phyloP scores from a whole-genome alignment of 2,888 invertebrate species.

The Dryobotodes eremita region DNA sequence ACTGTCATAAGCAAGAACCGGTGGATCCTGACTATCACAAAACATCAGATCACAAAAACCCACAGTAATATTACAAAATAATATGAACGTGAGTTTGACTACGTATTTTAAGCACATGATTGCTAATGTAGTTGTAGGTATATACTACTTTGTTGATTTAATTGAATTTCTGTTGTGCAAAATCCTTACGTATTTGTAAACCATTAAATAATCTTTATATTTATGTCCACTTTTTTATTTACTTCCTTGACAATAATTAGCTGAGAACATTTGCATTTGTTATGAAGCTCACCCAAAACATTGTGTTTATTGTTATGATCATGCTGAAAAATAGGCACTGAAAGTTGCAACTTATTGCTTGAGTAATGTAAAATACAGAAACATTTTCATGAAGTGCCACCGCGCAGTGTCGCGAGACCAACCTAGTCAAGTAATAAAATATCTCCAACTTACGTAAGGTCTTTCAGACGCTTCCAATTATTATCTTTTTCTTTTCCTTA shows the following conservation, averaged over 20 bases:
- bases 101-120: background rate
- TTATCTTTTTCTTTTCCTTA: slow-evolving; percentile 26
- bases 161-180: background rate
- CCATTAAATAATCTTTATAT: background rate
- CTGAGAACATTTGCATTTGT: background rate
- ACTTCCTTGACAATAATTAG: background rate
- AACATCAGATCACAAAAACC: background rate
- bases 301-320: background rate
- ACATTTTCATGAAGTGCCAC: background rate
- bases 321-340: background rate
- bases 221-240: background rate
- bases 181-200: background rate
- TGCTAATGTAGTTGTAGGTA: background rate
- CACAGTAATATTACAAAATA: background rate
- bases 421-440: slow-evolving; percentile 22
- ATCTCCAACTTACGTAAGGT: background rate
- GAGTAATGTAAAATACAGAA: background rate
- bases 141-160: background rate
- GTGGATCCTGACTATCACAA: background rate
- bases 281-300: background rate
- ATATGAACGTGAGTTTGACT: background rate
- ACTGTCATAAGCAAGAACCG: background rate
- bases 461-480: slow-evolving; percentile 27
- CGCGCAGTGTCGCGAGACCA: background rate
- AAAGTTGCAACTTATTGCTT: background rate